phyloP scores from a whole-genome alignment of 2,888 invertebrate species.

The Lycophotia porphyrea region DNA sequence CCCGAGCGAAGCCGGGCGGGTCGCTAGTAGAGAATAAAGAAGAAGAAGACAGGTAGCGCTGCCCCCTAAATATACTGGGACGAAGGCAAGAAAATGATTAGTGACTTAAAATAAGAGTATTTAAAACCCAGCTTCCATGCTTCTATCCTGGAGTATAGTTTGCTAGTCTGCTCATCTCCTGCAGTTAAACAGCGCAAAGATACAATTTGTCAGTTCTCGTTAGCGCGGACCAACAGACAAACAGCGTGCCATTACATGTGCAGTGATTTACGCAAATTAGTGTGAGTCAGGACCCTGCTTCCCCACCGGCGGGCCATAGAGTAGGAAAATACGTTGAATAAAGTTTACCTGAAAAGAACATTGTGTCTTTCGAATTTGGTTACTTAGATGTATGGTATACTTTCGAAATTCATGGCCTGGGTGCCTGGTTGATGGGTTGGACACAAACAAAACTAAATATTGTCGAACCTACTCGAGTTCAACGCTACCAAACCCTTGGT shows the following conservation, averaged over 20 bases:
- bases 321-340: slow-evolving; percentile 9
- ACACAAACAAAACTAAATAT: neutral
- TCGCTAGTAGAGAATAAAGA: no score
- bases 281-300: slow-evolving; percentile 38
- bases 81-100: neutral
- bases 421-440: neutral
- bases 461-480: neutral
- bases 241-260: slow-evolving; percentile 9
- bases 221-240: neutral
- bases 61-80: neutral
- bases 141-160: neutral
- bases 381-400: neutral
- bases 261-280: slow-evolving; percentile 38
- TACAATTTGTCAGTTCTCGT: slow-evolving; percentile 18
- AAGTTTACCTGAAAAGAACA: neutral
- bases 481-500: neutral
- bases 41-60: neutral
- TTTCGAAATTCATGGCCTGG: neutral
- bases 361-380: neutral
- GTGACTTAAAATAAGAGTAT: neutral
- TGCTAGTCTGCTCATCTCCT: neutral
- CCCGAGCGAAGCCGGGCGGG: no score
- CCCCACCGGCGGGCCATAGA: slow-evolving; percentile 27
- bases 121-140: neutral
- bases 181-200: slow-evolving; percentile 7